Percentiles rank a stretch among this genome's conserved stretches.
phyloP scores from a whole-genome alignment of 1,140 invertebrate species.

The Drosophila prosaltans region DNA sequence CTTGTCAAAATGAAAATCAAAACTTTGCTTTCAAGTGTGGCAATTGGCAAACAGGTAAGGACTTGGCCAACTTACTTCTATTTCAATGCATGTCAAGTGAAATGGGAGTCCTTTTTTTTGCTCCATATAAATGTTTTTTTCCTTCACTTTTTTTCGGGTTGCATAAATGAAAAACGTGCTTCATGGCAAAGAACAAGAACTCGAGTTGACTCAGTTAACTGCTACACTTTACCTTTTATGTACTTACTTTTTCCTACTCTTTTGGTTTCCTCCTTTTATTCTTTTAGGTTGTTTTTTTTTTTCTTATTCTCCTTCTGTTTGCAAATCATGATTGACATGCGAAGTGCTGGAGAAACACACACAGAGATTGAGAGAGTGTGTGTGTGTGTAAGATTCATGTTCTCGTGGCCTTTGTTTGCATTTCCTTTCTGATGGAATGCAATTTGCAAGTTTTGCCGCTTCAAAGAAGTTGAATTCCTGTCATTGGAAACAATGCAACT shows the following conservation, averaged over 20 bases:
- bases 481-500: conserved; percentile 38
- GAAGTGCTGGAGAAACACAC: conserved; percentile 42
- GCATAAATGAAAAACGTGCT: conserved; percentile 75
- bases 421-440: conserved; percentile 36
- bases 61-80: conserved; percentile 50
- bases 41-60: conserved; percentile 54
- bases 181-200: conserved; percentile 11
- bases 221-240: conserved; percentile 47
- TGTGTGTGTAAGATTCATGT: not conserved
- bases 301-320: conserved; percentile 30
- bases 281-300: conserved; percentile 5
- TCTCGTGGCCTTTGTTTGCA: conserved; percentile 48
- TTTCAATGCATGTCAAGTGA: conserved; percentile 69
- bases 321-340: conserved; percentile 76
- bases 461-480: not conserved
- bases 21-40: conserved; percentile 56
- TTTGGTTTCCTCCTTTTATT: not conserved
- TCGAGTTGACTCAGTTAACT: conserved; percentile 46
- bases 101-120: conserved; percentile 53
- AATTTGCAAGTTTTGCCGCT: conserved; percentile 19
- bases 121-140: conserved; percentile 40
- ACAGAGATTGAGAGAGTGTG: conserved; percentile 6
- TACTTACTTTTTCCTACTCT: conserved; percentile 22
- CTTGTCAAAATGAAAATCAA: conserved; percentile 39
- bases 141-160: conserved; percentile 44